A percentile compares a stretch with the other conserved stretches of the same genome.
These are phyloP conservation scores for Xenopus petersii DNA, from an alignment of 2,797 vertebrate genomes.

Conservation along the genomic window DNA sequence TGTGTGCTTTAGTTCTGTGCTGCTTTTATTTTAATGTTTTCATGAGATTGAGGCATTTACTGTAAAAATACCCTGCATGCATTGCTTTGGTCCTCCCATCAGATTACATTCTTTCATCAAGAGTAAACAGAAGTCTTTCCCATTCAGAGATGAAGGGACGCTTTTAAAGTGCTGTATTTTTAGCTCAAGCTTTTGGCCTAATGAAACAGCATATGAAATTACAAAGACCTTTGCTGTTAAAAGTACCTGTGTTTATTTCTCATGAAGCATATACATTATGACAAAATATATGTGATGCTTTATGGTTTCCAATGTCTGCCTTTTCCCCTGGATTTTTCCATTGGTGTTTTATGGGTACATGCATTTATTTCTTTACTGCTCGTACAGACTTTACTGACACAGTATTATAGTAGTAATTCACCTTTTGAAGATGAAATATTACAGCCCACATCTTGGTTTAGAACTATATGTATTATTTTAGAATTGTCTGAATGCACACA, in stretches of 20 bases:
- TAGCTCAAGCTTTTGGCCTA: slow-evolving; percentile 21
- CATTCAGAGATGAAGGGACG: slow-evolving; percentile 27
- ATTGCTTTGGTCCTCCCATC: slow-evolving; percentile 15
- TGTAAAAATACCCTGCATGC: slow-evolving; percentile 1
- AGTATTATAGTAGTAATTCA: too few species aligned
- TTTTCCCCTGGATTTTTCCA: neutral
- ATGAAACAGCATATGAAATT: slow-evolving; percentile 32
- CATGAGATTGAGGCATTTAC: neutral
- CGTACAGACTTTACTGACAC: too few species aligned
- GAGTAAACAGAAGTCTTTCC: slow-evolving; percentile 39
- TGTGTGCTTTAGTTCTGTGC: neutral
- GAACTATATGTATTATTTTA: neutral
- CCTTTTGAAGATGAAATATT: neutral
- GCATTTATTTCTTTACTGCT: neutral
- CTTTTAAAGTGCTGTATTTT: slow-evolving; percentile 32
- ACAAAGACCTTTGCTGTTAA: slow-evolving; percentile 11
- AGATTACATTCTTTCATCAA: slow-evolving; percentile 37
- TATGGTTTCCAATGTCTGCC: neutral
- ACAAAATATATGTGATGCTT: slow-evolving; percentile 1
- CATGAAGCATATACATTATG: slow-evolving; percentile 9
- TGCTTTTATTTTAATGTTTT: slow-evolving; percentile 5
- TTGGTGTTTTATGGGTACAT: neutral
- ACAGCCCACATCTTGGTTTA: neutral
- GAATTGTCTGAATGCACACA: neutral
- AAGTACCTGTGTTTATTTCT: slow-evolving; percentile 29